Evolutionary conservation across 2,113 vertebrate genomes (phyloP), one percentile per base, ranked within the genome.

Genomic region (Thunnus thynnus): DNA sequence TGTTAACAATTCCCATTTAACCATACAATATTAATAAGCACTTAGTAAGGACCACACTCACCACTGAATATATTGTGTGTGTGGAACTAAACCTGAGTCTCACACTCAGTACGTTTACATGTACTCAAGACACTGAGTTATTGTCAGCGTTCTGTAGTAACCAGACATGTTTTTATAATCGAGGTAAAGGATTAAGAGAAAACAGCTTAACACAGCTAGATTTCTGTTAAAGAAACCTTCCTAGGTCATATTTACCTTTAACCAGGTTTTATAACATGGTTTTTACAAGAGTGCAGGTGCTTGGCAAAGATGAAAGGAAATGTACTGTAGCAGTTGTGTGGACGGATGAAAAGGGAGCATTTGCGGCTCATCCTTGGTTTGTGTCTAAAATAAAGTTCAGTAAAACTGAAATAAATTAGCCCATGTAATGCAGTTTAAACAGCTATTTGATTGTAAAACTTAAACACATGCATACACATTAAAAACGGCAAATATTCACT

Each of bases 11-110:
- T 91, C 71, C 90, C 91, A 90, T 92, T 93, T 92, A 90, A 86
- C 60, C 88, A 86, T 94, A 84, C 78, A 94, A 92, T 93, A 94
- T 94, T 94, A 87, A 94, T 94, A 84, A 79, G 90, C 90, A 93
- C 93, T 94, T 91, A 94, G 90, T 88, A 75, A 87, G 68, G 30
- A 78, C 63, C 69, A 61, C 50, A 46, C 84, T 88, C 72, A 56
- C 76, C 51, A 55, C 68, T 88, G 82, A 81, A 76, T 78, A 61
- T 25, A 65, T 27, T 75, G 69, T 75, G 66, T 64, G 76, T 82
- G 79, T 64, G 60, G 30, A 79, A 25, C 16, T 50, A 55, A 66
- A 65, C 13, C 5, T 61, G 52, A 32, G 63, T 77, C 75, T 76
- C 77, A 67, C 36, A 69, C 32, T 30, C 13, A 32, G 47, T 69